phyloP scores from a whole-genome alignment of 1,140 invertebrate species.

The Drosophila yakuba region DNA sequence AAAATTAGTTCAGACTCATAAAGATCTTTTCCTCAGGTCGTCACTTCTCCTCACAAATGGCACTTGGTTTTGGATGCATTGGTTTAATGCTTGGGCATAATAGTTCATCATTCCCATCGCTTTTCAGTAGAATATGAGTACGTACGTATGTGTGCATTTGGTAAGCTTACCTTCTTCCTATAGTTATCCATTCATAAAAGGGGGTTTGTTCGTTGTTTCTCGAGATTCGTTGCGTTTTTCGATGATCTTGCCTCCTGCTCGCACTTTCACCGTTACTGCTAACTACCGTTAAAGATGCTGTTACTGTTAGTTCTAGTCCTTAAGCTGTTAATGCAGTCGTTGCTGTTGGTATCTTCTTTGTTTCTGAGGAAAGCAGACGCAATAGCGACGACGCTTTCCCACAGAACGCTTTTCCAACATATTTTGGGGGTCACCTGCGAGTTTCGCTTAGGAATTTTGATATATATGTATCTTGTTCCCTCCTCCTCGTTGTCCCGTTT shows the following conservation, averaged over 20 bases:
- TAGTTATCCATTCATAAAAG: slow-evolving; percentile 81
- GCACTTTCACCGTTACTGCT: slow-evolving; percentile 11
- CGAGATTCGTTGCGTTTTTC: slow-evolving; percentile 9
- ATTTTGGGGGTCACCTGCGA: slow-evolving; percentile 31
- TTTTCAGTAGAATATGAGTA: too few species aligned
- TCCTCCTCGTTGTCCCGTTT: slow-evolving; percentile 1
- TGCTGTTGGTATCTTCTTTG: slow-evolving; percentile 70
- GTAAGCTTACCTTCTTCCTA: slow-evolving; percentile 76
- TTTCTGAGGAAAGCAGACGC: slow-evolving; percentile 71
- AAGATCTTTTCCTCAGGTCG: background rate
- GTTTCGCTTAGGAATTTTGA: slow-evolving; percentile 3
- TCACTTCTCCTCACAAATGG: background rate
- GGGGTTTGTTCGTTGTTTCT: slow-evolving; percentile 46
- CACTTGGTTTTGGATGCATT: too few species aligned
- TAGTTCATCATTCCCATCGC: background rate
- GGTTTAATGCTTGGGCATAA: background rate
- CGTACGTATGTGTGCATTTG: background rate
- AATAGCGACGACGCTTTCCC: slow-evolving; percentile 69
- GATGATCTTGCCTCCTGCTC: slow-evolving; percentile 27
- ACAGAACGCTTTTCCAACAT: slow-evolving; percentile 46
- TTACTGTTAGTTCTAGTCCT: slow-evolving; percentile 24
- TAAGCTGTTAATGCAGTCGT: slow-evolving; percentile 26
- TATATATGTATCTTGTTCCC: background rate
- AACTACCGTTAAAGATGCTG: slow-evolving; percentile 1
- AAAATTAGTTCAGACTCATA: background rate